Conservation (phyloP, 1,140 invertebrate genomes). For the Venturia canescens region DNA sequence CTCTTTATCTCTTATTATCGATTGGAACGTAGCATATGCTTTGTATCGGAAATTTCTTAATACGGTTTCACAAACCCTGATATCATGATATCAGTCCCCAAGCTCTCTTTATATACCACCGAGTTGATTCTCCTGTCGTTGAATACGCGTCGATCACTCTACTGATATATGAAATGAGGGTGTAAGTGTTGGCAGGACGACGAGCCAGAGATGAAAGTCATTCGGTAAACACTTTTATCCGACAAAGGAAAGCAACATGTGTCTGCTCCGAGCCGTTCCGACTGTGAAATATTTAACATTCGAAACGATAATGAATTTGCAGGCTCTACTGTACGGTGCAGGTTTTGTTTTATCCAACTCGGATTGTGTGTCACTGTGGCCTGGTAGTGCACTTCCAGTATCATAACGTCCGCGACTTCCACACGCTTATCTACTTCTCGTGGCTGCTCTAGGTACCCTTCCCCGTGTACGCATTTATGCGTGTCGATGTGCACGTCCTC, state of each 20-base stretch:
- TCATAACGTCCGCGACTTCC: not conserved
- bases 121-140: not conserved
- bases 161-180: not conserved
- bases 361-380: constrained; percentile 31
- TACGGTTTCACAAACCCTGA: not conserved
- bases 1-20: constrained; percentile 1
- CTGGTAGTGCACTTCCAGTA: not conserved
- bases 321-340: not conserved
- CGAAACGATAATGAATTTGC: constrained; percentile 8
- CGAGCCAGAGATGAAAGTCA: not conserved
- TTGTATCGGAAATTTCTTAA: constrained; percentile 12
- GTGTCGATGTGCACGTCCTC: no score
- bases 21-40: constrained; percentile 6
- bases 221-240: not conserved
- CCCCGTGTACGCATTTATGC: not conserved
- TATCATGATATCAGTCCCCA: not conserved
- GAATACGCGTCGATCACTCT: not conserved
- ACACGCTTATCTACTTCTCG: constrained; percentile 30
- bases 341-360: not conserved
- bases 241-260: not conserved
- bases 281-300: not conserved
- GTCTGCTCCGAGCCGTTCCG: no score
- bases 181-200: not conserved
- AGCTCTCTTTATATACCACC: not conserved
- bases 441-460: not conserved